Conservation (phyloP, 2,797 vertebrate genomes). For the Typhlichthys eigenmanni region DNA sequence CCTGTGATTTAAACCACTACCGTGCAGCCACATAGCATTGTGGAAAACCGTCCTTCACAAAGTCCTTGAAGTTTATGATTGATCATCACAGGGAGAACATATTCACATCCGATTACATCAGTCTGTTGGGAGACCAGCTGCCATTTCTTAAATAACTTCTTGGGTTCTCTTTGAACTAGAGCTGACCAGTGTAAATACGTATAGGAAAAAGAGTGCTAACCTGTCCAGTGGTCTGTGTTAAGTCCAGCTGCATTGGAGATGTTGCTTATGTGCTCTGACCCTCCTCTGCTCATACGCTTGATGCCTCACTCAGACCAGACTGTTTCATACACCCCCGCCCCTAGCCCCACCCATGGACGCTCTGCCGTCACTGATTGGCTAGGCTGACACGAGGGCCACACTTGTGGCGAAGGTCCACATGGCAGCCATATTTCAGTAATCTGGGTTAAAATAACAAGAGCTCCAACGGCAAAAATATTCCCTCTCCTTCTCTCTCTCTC, state of each 20-base stretch:
- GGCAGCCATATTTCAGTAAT: conserved; percentile 73
- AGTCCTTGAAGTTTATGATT: too few species aligned
- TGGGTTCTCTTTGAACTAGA: too few species aligned
- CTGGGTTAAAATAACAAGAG: conserved; percentile 77
- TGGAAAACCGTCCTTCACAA: too few species aligned
- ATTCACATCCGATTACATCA: too few species aligned
- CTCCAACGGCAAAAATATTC: conserved; percentile 24
- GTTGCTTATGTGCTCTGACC: not conserved
- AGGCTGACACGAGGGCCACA: conserved; percentile 38
- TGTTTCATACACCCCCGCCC: not conserved
- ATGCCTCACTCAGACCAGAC: not conserved
- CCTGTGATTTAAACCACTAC: too few species aligned
- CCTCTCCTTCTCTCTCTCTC: not conserved
- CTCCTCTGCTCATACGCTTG: not conserved
- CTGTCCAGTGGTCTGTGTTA: conserved; percentile 1
- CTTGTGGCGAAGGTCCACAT: conserved; percentile 69
- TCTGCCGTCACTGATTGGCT: conserved; percentile 55
- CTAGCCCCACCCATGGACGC: not conserved
- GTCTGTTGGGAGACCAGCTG: not conserved
- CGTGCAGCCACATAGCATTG: too few species aligned
- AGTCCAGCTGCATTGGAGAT: conserved; percentile 1
- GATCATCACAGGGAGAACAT: too few species aligned
- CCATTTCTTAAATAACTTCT: not conserved
- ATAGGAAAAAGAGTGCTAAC: not conserved
- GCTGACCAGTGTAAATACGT: not conserved